Percentiles rank a stretch among this genome's conserved stretches.
Conservation (phyloP, 2,888 invertebrate species). For the Brenthis hecate region DNA sequence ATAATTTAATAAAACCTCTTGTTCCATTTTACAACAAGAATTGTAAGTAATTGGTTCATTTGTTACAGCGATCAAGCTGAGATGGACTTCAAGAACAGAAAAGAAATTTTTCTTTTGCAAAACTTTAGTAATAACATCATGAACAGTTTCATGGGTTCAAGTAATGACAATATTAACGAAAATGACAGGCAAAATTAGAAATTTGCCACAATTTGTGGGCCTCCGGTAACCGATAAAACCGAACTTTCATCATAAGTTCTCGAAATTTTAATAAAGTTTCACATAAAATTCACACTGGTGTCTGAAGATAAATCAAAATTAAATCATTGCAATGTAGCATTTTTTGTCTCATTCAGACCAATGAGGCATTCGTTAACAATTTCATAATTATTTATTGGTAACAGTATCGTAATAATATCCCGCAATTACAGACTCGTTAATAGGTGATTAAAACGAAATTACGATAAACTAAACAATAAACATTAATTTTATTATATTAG, state of each 20-base stretch:
- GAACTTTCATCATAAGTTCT: slow-evolving; percentile 53
- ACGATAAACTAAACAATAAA: slow-evolving; percentile 18
- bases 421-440: slow-evolving; percentile 21
- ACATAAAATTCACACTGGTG: slow-evolving; percentile 55
- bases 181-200: slow-evolving; percentile 66
- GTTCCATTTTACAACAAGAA: too few relatives aligned
- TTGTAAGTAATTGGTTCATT: slow-evolving; percentile 3
- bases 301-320: slow-evolving; percentile 57
- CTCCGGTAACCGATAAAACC: slow-evolving; percentile 55
- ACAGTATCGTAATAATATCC: slow-evolving; percentile 18
- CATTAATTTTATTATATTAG: slow-evolving; percentile 11
- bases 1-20: too few relatives aligned
- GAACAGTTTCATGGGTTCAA: slow-evolving; percentile 44
- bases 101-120: slow-evolving; percentile 19
- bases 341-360: slow-evolving; percentile 53
- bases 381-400: slow-evolving; percentile 56
- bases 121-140: slow-evolving; percentile 46
- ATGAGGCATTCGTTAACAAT: slow-evolving; percentile 46
- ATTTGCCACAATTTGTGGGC: slow-evolving; percentile 57
- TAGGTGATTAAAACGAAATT: slow-evolving; percentile 15
- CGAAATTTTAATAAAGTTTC: slow-evolving; percentile 63
- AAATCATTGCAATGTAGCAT: slow-evolving; percentile 66
- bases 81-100: slow-evolving; percentile 14
- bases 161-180: slow-evolving; percentile 62
- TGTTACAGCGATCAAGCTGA: slow-evolving; percentile 8